Evolutionary conservation across 1,140 invertebrate species (phyloP), one percentile per base, ranked within the genome.

Genomic region (Augochlora pura): DNA sequence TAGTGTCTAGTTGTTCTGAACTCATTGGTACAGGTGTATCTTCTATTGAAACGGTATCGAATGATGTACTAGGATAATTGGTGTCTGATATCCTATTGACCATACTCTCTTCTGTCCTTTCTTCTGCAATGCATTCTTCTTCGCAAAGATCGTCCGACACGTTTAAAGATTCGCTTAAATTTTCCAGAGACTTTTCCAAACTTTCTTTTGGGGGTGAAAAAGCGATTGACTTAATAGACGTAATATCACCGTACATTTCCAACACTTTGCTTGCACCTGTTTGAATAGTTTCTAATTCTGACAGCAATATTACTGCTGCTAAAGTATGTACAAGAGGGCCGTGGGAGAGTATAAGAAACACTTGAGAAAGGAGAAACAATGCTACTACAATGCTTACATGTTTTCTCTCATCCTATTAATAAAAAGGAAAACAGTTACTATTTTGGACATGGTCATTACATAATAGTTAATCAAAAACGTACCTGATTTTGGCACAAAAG

Each of bases 331-430:
- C 97, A 69, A 99, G 94, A 4, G 98, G 97, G 12, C 95, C 94
- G 90, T 99, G 97, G 1, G 96, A 96, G 72, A 99, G 95, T 77
- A 99, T 99, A 46, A 99, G 93, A 93, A 99, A 99, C n/a, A 99
- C 97, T 95, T 99, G 97, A 7, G 98, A 99, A 59, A 99, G 92
- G 59, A 99, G 93, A 93, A 98, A 99, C 63, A 99, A 93, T 0
- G 98, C 95, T 0, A 99, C 97, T 5, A 99, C 97, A 73, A 96
- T 96, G 77, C 97, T 98, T 18, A 93, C 89, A 25, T 91, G 89
- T 80, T 93, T 93, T 66, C 86, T 87, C 75, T 93, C 92, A 12
- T 93, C 92, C 91, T 93, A 77, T 66, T 79, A 87, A 77, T 76
- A 49, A 69, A 46, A 82, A 60, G 78, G 38, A 16, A 73, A 49